Evolutionary conservation across 2,113 vertebrate species (phyloP).

Genomic region (Lethenteron camtschaticum): DNA sequence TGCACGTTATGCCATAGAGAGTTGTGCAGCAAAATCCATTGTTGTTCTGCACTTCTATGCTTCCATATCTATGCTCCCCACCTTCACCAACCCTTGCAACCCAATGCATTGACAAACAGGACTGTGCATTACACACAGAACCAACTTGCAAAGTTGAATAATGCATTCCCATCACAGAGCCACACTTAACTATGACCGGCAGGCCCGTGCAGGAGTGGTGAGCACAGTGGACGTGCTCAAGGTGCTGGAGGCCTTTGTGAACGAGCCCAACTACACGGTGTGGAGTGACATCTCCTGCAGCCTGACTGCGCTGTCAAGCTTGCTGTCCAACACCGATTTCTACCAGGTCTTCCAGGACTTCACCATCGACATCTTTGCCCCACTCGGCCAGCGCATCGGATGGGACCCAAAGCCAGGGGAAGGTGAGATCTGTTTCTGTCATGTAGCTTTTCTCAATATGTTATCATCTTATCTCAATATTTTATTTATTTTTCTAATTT

Average conservation of each 20-base stretch:
- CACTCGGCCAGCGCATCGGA: slow-evolving; percentile 72
- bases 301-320: slow-evolving; percentile 68
- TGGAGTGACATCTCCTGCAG: slow-evolving; percentile 98
- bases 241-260: slow-evolving; percentile 96
- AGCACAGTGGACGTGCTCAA: slow-evolving; percentile 89
- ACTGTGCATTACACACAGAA: no score
- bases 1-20: no score
- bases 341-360: slow-evolving; percentile 86
- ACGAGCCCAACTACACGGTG: slow-evolving; percentile 94
- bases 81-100: no score
- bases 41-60: no score
- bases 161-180: no score
- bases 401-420: slow-evolving; percentile 85
- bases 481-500: no score
- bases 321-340: slow-evolving; percentile 88
- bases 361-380: slow-evolving; percentile 72
- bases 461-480: background rate
- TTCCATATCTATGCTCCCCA: no score
- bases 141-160: no score
- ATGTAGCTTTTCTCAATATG: background rate
- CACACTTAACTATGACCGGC: slow-evolving; percentile 7
- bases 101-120: no score
- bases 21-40: no score
- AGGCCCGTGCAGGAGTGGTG: slow-evolving; percentile 91
- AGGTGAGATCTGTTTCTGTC: slow-evolving; percentile 27